Base-by-base conservation (phyloP, 2,797 vertebrate genomes). In the Echeneis naucrates region DNA sequence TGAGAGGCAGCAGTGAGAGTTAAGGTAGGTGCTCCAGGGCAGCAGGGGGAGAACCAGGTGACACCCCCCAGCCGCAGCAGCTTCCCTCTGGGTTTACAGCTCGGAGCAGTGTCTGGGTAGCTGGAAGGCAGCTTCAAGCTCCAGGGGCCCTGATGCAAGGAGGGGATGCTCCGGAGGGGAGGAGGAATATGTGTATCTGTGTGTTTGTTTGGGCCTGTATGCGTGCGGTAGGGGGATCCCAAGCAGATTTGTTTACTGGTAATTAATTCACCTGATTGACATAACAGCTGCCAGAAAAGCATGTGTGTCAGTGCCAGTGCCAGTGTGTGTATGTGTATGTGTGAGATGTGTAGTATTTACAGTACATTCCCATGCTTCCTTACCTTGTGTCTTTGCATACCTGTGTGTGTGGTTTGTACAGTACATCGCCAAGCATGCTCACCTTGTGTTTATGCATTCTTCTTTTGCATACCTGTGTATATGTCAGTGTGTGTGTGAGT, bases 201-300 rank as follows among this genome's bases (percentile, higher is more conserved):
- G 47, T 80, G 37, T 77, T 26, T 85, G 68, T 58, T 65, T 74
- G 63, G 70, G 45, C 84, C 62, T 81, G 70, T 72, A 75, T 78
- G 56, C 81, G 80, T 81, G 89, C 86, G 87, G 84, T 82, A 66
- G 86, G 85, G 89, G 83, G 85, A 88, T 92, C 87, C 88, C 91
- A 87, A 66, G 87, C 92, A 93, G 91, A 92, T 94, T 93, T 94
- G 93, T 94, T 94, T 94, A 93, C 92, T 54, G 76, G 85, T 94
- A 94, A 94, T 94, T 94, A 93, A 94, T 93, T 93, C 91, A 94
- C 92, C 93, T 93, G 93, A 94, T 94, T 94, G 93, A 94, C 91
- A 93, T 90, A 92, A 89, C 93, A 94, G 92, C 92, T 93, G 93
- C 87, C 65, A 50, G 78, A 90, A 82, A 11, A 17, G 55, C 50